Evolutionary conservation across 2,113 vertebrate genomes (phyloP).

Genomic region (Anoura caudifer): DNA sequence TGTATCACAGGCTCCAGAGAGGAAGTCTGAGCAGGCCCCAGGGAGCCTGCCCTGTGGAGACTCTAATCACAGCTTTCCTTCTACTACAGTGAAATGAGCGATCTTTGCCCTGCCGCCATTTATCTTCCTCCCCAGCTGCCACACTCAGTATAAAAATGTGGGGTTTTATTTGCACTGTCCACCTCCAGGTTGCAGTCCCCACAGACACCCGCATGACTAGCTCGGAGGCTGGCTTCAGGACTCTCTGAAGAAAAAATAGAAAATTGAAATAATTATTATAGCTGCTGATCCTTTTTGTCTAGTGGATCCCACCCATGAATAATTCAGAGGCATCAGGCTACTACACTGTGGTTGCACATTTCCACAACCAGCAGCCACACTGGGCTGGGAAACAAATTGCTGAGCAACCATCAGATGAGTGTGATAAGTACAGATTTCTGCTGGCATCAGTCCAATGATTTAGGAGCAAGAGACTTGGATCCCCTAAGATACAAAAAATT

Average conservation of each 20-base stretch:
- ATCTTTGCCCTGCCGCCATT: not conserved
- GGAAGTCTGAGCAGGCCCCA: not conserved
- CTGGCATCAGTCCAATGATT: not conserved
- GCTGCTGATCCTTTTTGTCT: not conserved
- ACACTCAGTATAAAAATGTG: not conserved
- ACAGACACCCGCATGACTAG: not conserved
- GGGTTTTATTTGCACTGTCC: not conserved
- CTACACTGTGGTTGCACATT: not conserved
- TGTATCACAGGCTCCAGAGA: not conserved
- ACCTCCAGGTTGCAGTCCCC: not conserved
- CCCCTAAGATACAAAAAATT: not conserved
- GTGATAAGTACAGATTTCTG: not conserved
- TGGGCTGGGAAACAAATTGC: not conserved
- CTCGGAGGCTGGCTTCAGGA: not conserved
- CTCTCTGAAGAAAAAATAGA: not conserved
- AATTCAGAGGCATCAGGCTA: not conserved
- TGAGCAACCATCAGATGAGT: not conserved
- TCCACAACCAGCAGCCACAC: not conserved
- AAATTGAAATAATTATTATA: constrained; percentile 2
- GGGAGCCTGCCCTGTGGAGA: not conserved
- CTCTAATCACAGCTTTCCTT: not conserved
- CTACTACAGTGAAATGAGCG: not conserved
- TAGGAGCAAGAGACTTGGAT: not conserved
- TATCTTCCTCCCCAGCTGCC: not conserved
- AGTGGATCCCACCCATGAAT: not conserved